Conservation (phyloP, 2,888 invertebrate species). For the Mystacides longicornis region DNA sequence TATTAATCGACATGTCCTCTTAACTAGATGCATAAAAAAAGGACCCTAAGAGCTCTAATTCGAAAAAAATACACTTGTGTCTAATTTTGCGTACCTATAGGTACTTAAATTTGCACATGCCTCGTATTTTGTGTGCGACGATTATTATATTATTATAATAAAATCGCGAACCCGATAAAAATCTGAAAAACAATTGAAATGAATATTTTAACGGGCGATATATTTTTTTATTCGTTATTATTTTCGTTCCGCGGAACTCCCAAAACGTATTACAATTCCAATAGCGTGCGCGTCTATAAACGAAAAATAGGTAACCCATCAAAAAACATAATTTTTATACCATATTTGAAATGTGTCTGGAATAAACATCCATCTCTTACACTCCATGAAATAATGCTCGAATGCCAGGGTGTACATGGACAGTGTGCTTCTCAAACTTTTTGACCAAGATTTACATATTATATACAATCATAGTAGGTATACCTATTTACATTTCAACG, state of each 20-base stretch:
- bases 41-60: too few relatives aligned
- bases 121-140: too few relatives aligned
- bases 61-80: too few relatives aligned
- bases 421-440: slow-evolving; percentile 7
- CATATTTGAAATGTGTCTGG: slow-evolving; percentile 3
- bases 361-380: slow-evolving; percentile 14
- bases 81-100: too few relatives aligned
- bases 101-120: too few relatives aligned
- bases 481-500: too few relatives aligned
- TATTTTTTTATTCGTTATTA: background rate
- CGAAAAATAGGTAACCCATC: background rate
- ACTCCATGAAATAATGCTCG: slow-evolving; percentile 14
- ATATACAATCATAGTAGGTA: too few relatives aligned
- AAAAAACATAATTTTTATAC: background rate
- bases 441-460: too few relatives aligned
- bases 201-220: background rate
- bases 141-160: too few relatives aligned
- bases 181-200: background rate
- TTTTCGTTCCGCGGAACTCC: background rate
- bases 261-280: background rate
- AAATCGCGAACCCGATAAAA: too few relatives aligned
- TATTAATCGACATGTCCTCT: too few relatives aligned
- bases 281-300: background rate
- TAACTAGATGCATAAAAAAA: too few relatives aligned
- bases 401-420: slow-evolving; percentile 11